Base-by-base conservation (phyloP, 1,140 invertebrate genomes). In the Drosophila micromelanica region DNA sequence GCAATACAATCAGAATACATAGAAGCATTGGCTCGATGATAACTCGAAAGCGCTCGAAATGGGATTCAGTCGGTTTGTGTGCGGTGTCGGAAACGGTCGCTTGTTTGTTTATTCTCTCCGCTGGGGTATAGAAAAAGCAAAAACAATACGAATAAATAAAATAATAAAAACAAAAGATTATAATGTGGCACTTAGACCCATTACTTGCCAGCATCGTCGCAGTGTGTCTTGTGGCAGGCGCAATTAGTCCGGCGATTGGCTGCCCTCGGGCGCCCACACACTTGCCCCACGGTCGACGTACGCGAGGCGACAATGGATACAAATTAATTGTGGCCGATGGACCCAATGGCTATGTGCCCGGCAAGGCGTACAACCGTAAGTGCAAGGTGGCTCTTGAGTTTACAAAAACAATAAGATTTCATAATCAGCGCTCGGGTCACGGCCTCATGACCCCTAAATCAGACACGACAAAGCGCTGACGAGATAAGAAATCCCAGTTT, bases 281-380 rank as follows among this genome's bases (percentile, higher is more conserved):
- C 54, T 80, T 92, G 75, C 86, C 86, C 63, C 91, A 91, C 42
- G 91, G 90, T 12, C 76, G 91, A 45, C 87, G 91, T n/a, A 91
- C 85, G 67, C 90, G 86, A n/a, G 96, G 96, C 15, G 96, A 97
- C 92, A 96, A 96, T 93, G 96, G 95, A 80, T 97, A 96, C 92
- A 94, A 94, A 80, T 95, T 97, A 80, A 93, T 95, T 78, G 93
- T 97, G 65, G 96, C 95, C 78, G 96, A 96, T 64, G 94, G 96
- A 78, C 93, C 95, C 15, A 94, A 95, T 79, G 95, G 95, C 89
- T 97, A 97, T 91, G 94, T 95, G 35, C 96, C 96, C 3, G 96
- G 95, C 52, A 94, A 96, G 72, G 93, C 96, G 65, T 97, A 97
- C 89, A 96, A 95, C 69, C 94, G 96, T 97, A 94, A 93, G 93